phyloP scores from a whole-genome alignment of 2,888 invertebrate species.

The Lasioglossum calceatum region DNA sequence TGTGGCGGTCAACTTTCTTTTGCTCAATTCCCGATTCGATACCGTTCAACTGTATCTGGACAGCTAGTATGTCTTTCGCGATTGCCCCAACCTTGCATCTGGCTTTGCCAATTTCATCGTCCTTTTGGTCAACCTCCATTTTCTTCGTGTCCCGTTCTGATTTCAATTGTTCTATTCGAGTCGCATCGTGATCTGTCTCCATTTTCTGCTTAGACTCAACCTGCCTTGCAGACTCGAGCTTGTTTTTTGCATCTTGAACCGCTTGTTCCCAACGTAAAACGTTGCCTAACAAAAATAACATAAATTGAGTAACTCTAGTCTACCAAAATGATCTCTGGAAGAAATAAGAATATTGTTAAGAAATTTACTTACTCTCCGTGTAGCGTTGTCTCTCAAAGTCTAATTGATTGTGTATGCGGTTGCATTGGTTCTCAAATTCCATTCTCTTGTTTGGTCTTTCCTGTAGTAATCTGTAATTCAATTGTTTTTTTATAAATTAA shows the following conservation, averaged over 20 bases:
- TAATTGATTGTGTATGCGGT: constrained; percentile 96
- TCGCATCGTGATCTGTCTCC: constrained; percentile 95
- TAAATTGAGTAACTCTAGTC: neutral
- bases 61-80: constrained; percentile 94
- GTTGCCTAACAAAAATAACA: constrained; percentile 87
- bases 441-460: constrained; percentile 97
- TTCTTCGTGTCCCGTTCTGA: constrained; percentile 92
- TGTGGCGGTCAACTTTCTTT: constrained; percentile 95
- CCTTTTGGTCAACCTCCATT: constrained; percentile 92
- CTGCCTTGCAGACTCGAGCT: constrained; percentile 90
- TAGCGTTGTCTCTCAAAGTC: constrained; percentile 98
- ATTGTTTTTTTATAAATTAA: neutral
- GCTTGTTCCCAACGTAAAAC: constrained; percentile 97
- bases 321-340: neutral
- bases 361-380: constrained; percentile 89
- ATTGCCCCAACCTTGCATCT: constrained; percentile 92
- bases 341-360: neutral
- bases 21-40: constrained; percentile 96
- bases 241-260: constrained; percentile 96
- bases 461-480: constrained; percentile 90
- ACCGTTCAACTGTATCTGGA: constrained; percentile 93
- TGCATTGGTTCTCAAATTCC: constrained; percentile 98
- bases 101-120: constrained; percentile 92
- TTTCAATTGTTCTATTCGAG: constrained; percentile 92
- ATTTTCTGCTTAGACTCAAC: constrained; percentile 91